These are phyloP conservation scores for Caenorhabditis brenneri DNA, from an alignment of 1,140 invertebrate genomes.

Conservation along the genomic window DNA sequence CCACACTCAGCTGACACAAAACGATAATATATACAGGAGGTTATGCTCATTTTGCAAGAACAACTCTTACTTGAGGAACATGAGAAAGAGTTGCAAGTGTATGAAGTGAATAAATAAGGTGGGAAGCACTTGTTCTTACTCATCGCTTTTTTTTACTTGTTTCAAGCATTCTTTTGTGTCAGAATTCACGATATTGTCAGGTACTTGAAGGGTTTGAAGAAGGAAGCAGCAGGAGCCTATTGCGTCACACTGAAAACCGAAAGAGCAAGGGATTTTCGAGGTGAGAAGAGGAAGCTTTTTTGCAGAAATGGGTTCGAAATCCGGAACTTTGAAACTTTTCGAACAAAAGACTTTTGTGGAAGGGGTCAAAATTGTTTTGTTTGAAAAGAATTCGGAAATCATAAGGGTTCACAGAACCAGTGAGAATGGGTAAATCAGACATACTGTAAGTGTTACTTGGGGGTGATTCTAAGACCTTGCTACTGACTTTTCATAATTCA, in stretches of 20 bases:
- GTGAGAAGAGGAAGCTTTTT: neutral
- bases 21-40: constrained; percentile 31
- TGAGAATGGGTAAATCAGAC: no score
- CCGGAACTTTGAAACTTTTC: neutral
- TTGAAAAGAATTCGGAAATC: no score
- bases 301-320: neutral
- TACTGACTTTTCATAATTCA: no score
- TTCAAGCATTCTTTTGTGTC: constrained; percentile 26
- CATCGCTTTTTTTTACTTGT: neutral
- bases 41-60: neutral
- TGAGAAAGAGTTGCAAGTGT: neutral
- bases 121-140: constrained; percentile 16
- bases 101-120: neutral
- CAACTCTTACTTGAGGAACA: neutral
- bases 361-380: neutral
- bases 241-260: constrained; percentile 4
- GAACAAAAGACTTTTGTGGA: neutral
- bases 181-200: constrained; percentile 29
- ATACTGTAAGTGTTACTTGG: no score
- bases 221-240: neutral
- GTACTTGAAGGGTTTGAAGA: neutral
- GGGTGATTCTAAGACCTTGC: no score
- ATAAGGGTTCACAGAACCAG: no score
- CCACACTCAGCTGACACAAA: constrained; percentile 4
- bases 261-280: neutral